Percentiles rank a stretch among this genome's conserved stretches.
These are phyloP conservation scores for Antitype chi DNA, from an alignment of 2,888 invertebrate species.

Conservation along the genomic window DNA sequence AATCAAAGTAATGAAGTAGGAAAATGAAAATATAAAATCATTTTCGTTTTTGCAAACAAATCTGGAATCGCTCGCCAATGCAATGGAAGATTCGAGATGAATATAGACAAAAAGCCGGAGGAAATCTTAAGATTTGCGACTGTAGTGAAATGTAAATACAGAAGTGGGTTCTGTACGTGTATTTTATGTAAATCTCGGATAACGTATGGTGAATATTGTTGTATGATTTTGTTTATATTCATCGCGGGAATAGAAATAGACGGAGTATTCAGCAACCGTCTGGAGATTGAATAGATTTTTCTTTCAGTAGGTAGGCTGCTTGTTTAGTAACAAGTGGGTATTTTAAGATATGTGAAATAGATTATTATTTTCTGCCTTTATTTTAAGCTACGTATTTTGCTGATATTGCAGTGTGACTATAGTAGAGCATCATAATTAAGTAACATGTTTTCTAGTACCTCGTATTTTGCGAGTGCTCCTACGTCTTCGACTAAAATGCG, in stretches of 20 bases:
- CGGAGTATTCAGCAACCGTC: conserved; percentile 6
- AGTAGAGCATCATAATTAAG: too few species aligned
- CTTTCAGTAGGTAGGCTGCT: background rate
- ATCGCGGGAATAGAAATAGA: conserved; percentile 19
- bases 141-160: conserved; percentile 62
- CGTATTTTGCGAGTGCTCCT: conserved; percentile 1
- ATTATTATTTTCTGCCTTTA: background rate
- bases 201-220: conserved; percentile 59
- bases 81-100: conserved; percentile 68
- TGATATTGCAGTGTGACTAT: too few species aligned
- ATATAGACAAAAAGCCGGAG: conserved; percentile 71
- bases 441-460: background rate
- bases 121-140: conserved; percentile 69
- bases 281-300: conserved; percentile 11
- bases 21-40: conserved; percentile 72
- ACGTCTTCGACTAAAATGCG: background rate
- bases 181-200: conserved; percentile 61
- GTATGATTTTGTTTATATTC: conserved; percentile 59
- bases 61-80: conserved; percentile 71
- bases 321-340: background rate
- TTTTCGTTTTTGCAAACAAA: conserved; percentile 75
- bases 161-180: conserved; percentile 64
- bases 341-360: background rate
- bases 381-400: background rate
- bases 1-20: conserved; percentile 69